These are phyloP conservation scores for Todiramphus chloris DNA, from an alignment of 2,113 vertebrate species.

Conservation along the genomic window DNA sequence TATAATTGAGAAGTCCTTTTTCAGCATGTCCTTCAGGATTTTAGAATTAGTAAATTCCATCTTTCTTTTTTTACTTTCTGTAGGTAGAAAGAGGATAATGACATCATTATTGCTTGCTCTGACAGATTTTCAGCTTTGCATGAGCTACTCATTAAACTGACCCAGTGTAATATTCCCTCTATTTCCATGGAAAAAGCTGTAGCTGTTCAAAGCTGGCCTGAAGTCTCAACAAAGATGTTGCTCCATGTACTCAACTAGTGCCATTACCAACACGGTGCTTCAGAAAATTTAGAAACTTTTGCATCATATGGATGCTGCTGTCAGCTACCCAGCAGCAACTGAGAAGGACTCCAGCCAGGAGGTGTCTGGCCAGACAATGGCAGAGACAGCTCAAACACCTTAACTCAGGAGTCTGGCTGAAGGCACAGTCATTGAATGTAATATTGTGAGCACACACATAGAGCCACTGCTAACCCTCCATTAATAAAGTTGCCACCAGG, in stretches of 20 bases:
- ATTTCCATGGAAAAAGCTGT: not conserved
- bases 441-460: accelerated
- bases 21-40: not conserved
- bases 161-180: not conserved
- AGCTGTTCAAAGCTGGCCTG: not conserved
- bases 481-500: not conserved
- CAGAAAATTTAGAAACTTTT: not conserved
- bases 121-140: not conserved
- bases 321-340: not conserved
- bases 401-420: not conserved
- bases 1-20: not conserved
- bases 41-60: not conserved
- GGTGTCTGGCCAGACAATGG: not conserved
- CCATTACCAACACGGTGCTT: accelerated
- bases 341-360: not conserved
- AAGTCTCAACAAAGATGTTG: not conserved
- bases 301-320: accelerated
- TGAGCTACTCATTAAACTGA: not conserved
- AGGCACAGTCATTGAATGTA: accelerated
- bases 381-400: not conserved
- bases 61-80: not conserved
- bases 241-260: not conserved
- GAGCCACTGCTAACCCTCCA: not conserved
- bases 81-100: not conserved
- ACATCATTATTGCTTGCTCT: not conserved